phyloP scores from a whole-genome alignment of 2,797 vertebrate genomes.

The Helarctos malayanus region DNA sequence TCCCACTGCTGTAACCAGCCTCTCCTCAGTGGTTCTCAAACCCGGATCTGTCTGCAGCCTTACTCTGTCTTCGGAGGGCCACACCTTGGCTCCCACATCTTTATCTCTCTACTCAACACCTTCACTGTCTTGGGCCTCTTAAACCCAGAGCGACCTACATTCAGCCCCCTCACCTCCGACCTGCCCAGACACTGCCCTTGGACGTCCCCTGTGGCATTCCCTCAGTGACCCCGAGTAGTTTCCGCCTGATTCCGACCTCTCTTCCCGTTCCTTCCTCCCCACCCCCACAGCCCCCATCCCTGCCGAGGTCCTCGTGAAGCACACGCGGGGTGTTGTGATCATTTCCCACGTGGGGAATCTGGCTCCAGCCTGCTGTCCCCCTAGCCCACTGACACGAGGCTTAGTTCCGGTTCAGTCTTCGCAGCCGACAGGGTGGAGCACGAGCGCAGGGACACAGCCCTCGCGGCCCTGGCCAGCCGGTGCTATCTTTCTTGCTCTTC shows the following conservation, averaged over 20 bases:
- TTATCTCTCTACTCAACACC: background rate
- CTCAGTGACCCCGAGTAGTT: background rate
- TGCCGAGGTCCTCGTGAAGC: background rate
- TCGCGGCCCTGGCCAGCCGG: background rate
- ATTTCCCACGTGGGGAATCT: background rate
- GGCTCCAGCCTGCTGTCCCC: too few species aligned
- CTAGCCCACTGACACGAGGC: background rate
- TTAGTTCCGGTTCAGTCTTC: background rate
- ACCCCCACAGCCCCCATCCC: background rate
- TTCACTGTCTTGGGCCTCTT: background rate
- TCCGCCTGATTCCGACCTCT: background rate
- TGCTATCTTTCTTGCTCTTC: conserved; percentile 19
- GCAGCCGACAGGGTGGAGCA: background rate
- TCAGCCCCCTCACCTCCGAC: background rate
- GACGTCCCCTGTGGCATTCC: background rate
- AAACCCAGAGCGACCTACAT: background rate
- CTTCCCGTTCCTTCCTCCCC: rapidly evolving
- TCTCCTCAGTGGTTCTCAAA: background rate
- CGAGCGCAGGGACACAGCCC: background rate
- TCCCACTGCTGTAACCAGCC: background rate
- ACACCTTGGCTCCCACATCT: background rate
- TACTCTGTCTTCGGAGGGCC: background rate
- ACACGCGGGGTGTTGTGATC: background rate
- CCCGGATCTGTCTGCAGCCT: background rate
- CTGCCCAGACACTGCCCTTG: background rate